Evolutionary conservation across 2,888 invertebrate species (phyloP).

Genomic region (Hermodice carunculata): DNA sequence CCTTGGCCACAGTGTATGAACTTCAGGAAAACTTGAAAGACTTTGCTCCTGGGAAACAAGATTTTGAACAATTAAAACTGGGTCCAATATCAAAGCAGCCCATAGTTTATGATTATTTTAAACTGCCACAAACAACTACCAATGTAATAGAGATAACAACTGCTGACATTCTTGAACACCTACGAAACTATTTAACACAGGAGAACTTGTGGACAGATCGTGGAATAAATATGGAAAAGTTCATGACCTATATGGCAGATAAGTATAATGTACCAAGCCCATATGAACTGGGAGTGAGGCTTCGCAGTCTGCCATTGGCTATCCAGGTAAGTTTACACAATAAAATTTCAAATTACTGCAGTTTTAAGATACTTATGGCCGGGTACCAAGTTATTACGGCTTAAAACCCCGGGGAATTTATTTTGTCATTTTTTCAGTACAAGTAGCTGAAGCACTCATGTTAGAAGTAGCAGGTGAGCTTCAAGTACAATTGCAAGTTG

Average conservation of each 20-base stretch:
- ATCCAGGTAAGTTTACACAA: slow-evolving; percentile 61
- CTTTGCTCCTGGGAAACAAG: slow-evolving; percentile 44
- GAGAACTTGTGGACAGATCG: slow-evolving; percentile 55
- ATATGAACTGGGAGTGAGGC: slow-evolving; percentile 58
- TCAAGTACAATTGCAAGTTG: too few species aligned
- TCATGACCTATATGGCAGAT: slow-evolving; percentile 56
- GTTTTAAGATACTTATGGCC: too few species aligned
- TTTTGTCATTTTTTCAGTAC: too few species aligned
- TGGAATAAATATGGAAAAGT: slow-evolving; percentile 49
- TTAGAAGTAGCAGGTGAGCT: too few species aligned
- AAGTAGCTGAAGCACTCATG: too few species aligned
- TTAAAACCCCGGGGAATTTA: background rate
- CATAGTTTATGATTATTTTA: slow-evolving; percentile 56
- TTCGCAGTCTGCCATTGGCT: slow-evolving; percentile 59
- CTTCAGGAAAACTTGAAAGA: slow-evolving; percentile 50
- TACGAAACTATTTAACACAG: slow-evolving; percentile 43
- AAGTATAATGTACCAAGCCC: slow-evolving; percentile 47
- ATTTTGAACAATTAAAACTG: slow-evolving; percentile 53
- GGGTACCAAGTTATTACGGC: too few species aligned
- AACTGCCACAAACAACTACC: slow-evolving; percentile 54
- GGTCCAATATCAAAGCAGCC: slow-evolving; percentile 64
- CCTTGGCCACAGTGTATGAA: slow-evolving; percentile 60
- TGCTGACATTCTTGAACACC: slow-evolving; percentile 52
- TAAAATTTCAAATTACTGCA: too few species aligned
- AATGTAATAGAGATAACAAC: slow-evolving; percentile 59